Conservation (phyloP, 2,797 vertebrate species). For the Menidia menidia region DNA sequence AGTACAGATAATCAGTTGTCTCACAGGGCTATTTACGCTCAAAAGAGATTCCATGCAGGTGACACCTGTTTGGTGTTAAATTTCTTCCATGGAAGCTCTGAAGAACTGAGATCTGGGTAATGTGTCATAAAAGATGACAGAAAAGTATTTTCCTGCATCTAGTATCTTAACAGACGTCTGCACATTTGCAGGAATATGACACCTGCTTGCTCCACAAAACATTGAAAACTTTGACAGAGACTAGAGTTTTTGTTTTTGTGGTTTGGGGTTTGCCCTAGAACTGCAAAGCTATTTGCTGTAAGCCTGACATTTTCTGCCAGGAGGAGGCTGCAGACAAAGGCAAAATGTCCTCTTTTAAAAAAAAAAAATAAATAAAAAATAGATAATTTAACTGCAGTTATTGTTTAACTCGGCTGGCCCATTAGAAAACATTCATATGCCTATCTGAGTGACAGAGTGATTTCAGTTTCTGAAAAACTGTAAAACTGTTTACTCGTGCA, state of each 20-base stretch:
- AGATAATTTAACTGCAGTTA: no score
- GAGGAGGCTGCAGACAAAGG: background rate
- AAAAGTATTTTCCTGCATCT: background rate
- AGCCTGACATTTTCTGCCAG: background rate
- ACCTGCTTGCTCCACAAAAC: background rate
- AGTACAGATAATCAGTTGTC: background rate
- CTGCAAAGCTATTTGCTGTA: background rate
- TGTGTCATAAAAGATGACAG: background rate
- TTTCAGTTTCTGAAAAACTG: no score
- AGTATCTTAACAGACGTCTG: background rate
- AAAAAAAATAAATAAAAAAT: no score
- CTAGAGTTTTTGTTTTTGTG: background rate
- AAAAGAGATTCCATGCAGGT: background rate
- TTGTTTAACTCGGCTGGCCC: background rate
- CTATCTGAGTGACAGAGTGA: background rate
- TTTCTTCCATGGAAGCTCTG: background rate
- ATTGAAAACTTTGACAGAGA: background rate
- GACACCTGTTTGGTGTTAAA: background rate
- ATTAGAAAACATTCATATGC: conserved; percentile 19
- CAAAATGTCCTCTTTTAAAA: background rate
- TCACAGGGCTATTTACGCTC: no score
- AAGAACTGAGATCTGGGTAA: background rate
- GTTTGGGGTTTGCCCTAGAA: conserved; percentile 11
- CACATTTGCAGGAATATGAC: background rate
- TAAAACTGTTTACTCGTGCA: background rate